Base-by-base conservation (phyloP, 1,140 invertebrate genomes). In the Drosophila tristis region DNA sequence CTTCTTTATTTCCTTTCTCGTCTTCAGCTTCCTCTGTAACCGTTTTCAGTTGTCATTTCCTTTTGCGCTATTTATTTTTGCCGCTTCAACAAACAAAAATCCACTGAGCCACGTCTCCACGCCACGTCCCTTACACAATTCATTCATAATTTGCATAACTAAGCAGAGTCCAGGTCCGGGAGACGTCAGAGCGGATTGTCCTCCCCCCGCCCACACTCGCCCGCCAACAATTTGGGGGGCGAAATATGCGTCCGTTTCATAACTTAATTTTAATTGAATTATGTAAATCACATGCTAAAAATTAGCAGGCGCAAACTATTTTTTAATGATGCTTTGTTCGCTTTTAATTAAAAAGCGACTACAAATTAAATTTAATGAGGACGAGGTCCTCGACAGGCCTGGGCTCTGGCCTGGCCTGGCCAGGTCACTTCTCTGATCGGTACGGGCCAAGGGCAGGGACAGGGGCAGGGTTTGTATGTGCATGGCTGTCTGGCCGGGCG, bases 211-310 rank as follows among this genome's bases (percentile, higher is more conserved):
- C 9, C 51, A 26, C 16, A 35, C 35, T 11, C 11, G 7, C 29
- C 7, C 31, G 15, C 11, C 26, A 29, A 47, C 47, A 63, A 66
- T 77, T 70, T 63, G 48, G 67, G 25, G 48, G 67, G 25, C 13
- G 29, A 82, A 87, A 82, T 87, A 66, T 82, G 78, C 71, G 63
- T 67, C 66, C 63, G 75, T 89, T 82, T 87, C 79, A 82, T 87
- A 82, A 87, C 82, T 87, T 78, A 82, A 87, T 87, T 87, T 87
- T 87, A 87, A 87, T 87, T 87, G 84, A 87, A 87, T 89, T 86
- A 86, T 86, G 82, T 82, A 86, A 86, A 86, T 86, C 82, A 80
- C 78, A 53, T 70, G 66, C 82, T 87, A 86, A 86, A 87, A 86
- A 86, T 87, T 87, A 87, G 82, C 84, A 89, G 82, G 84, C 81